These are phyloP conservation scores for Colaptes auratus DNA, from an alignment of 2,113 vertebrate species.

Conservation along the genomic window DNA sequence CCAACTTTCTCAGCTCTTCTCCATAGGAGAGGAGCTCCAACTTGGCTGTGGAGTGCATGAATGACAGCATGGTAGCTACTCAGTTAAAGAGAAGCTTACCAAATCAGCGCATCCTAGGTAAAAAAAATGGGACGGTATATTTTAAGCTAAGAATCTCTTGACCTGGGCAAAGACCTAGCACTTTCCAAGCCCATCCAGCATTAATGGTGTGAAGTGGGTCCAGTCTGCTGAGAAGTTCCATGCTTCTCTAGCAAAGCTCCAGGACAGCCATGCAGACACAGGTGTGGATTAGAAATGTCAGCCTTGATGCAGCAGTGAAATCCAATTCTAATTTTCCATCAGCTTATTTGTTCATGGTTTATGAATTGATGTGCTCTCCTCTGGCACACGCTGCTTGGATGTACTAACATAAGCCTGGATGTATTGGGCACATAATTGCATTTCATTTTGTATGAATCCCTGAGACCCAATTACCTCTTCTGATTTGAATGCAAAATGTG, in stretches of 20 bases:
- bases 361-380: background rate
- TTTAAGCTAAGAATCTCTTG: background rate
- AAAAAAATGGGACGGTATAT: background rate
- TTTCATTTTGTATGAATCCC: background rate
- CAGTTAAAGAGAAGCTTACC: background rate
- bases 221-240: background rate
- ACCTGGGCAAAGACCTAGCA: background rate
- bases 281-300: background rate
- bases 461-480: background rate
- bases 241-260: background rate
- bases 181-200: background rate
- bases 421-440: background rate
- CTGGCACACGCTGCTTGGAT: background rate
- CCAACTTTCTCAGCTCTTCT: too few species aligned
- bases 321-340: background rate
- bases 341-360: background rate
- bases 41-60: background rate
- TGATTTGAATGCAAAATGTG: background rate
- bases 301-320: background rate
- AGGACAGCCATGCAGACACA: background rate
- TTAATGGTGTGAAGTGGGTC: rapidly evolving
- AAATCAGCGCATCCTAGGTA: background rate
- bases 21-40: background rate
- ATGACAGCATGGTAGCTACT: background rate
- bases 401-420: background rate